Conservation (phyloP, 2,113 vertebrate genomes). For the Brachyhypopomus gauderio region DNA sequence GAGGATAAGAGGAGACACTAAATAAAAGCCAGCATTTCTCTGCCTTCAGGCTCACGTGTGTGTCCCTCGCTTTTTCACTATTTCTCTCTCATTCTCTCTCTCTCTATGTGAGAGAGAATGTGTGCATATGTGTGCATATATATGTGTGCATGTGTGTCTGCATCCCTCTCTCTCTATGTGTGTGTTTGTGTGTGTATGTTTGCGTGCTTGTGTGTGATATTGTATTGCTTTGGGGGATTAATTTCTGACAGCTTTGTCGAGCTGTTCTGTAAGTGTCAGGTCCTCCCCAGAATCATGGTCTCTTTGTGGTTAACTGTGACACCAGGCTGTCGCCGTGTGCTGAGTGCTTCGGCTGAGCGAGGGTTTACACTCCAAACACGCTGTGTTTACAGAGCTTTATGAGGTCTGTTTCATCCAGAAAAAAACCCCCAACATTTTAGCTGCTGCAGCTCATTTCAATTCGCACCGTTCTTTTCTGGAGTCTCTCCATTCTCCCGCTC, state of each 20-base stretch:
- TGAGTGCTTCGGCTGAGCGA: slow-evolving; percentile 42
- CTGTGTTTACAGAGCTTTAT: slow-evolving; percentile 38
- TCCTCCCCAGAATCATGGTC: slow-evolving; percentile 55
- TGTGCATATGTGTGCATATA: slow-evolving; percentile 61
- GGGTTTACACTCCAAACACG: slow-evolving; percentile 24
- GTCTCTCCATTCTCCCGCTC: neutral
- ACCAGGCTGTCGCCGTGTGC: neutral
- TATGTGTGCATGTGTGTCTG: neutral
- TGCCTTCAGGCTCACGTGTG: slow-evolving; percentile 66
- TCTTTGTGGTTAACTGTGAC: slow-evolving; percentile 52
- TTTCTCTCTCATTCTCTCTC: too few relatives aligned
- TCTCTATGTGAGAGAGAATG: slow-evolving; percentile 2
- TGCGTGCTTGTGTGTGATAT: neutral
- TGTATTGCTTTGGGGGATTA: slow-evolving; percentile 58
- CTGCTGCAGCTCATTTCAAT: slow-evolving; percentile 15
- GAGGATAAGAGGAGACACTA: slow-evolving; percentile 34
- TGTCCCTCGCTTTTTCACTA: neutral
- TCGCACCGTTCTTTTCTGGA: neutral
- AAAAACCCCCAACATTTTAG: neutral
- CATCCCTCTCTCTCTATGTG: neutral
- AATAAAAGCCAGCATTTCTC: slow-evolving; percentile 66
- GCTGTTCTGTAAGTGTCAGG: slow-evolving; percentile 60
- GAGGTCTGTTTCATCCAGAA: slow-evolving; percentile 14
- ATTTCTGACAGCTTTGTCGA: slow-evolving; percentile 72
- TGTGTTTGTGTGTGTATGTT: neutral